Base-by-base conservation (phyloP, 1,140 invertebrate species). In the Araneus ventricosus region DNA sequence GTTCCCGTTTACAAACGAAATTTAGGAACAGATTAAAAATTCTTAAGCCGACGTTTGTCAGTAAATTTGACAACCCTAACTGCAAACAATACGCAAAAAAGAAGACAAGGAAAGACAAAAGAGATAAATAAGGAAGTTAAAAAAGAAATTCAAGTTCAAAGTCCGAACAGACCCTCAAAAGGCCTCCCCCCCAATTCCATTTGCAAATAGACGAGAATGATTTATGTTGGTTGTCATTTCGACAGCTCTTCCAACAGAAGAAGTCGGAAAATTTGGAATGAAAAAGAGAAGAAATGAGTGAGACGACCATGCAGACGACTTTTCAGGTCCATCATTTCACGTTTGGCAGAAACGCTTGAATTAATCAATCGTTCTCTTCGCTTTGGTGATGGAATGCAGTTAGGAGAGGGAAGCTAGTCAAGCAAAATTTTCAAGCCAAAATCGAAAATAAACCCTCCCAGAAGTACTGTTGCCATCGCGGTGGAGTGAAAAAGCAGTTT, bases 341-440 rank as follows among this genome's bases (percentile, higher is more conserved):
- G 34, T 37, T 8, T 30, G 17, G 30, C 20, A 75, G 30, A 75
- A 75, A 75, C 34, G 70, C 70, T 34, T 34, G 34, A 34, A 75
- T 75, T 75, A 75, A 75, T 75, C 70, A 75, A 75, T 37, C 27
- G 27, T 75, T 75, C 30, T 75, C 34, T 37, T 34, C 63, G 63
- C 70, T 20, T 52, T 20, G 30, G 27, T 20, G 30, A 75, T 75
- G 70, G 34, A 30, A 37, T 14, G 8, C 70, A 30, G 30, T 75
- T 22, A 5, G 14, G 70, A 75, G 14, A 34, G 70, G 10, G 27
- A 34, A 75, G 30, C 37, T 34, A 34, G 30, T 34, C 20, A 14
- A 52, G 45, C 45, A 52, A 52, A 52, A 52, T 52, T 52, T n/a
- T 14, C 10, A 52, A 52, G 45, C 45, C 45, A 14, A 14, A n/a